These are phyloP conservation scores for Zapornia atra DNA, from an alignment of 2,113 vertebrate species.

Conservation along the genomic window DNA sequence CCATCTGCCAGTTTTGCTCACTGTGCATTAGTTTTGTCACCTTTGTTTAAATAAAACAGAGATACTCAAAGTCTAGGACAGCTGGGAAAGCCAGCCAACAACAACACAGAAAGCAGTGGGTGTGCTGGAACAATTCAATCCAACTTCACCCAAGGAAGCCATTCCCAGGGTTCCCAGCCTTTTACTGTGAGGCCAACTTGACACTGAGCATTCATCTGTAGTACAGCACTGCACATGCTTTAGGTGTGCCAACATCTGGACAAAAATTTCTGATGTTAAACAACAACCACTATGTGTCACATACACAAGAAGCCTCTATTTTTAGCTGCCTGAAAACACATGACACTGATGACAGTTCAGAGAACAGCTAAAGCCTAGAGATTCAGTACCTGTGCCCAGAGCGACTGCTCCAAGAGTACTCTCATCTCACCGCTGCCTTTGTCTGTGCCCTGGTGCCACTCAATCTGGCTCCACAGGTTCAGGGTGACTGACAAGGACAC, in stretches of 20 bases:
- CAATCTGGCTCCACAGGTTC: not conserved
- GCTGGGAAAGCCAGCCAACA: not conserved
- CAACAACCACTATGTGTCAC: not conserved
- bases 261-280: not conserved
- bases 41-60: not conserved
- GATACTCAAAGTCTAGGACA: not conserved
- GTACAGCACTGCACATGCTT: not conserved
- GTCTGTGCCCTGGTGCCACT: not conserved
- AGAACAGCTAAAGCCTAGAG: not conserved
- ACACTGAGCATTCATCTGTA: not conserved
- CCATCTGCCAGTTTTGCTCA: not conserved
- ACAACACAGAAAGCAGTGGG: not conserved
- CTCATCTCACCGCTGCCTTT: not conserved
- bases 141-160: not conserved
- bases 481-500: not conserved
- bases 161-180: not conserved
- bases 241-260: not conserved
- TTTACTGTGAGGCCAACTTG: not conserved
- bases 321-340: constrained; percentile 1
- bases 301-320: not conserved
- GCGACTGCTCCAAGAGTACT: not conserved
- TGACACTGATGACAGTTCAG: not conserved
- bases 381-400: not conserved
- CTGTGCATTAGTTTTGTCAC: not conserved
- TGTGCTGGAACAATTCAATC: not conserved